Evolutionary conservation across 2,113 vertebrate genomes (phyloP), one percentile per base, ranked within the genome.

Genomic region (Corydoras sp.): DNA sequence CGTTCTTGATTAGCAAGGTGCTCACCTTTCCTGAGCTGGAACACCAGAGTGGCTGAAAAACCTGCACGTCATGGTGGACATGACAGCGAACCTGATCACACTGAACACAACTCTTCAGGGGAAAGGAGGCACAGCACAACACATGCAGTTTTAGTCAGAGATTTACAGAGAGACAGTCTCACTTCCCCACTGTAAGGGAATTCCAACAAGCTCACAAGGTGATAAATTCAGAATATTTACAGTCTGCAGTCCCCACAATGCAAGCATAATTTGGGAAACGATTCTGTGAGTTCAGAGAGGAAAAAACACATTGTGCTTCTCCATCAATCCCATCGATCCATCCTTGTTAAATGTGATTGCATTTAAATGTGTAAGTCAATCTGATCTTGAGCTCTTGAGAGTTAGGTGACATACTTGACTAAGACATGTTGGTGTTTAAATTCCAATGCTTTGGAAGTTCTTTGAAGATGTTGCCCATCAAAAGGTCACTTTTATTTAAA

Each of bases 341-440:
- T 71, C 69, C 65, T 60, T 72, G 53, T 12, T 72, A 32, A 76
- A 49, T 58, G 56, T 58, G 56, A n/a, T 63, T 24, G 55, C 63
- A 58, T 72, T 74, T 58, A 14, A 70, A 65, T 66, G 65, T 32
- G 51, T 79, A 6, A 50, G 49, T 50, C 49, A 50, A 50, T 10
- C 49, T 50, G 49, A 50, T 50, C 49, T 50, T 5, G 49, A 50
- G 49, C 49, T 50, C n/a, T n/a, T n/a, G n/a, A n/a, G n/a, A n/a
- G n/a, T n/a, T n/a, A 10, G 49, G 6, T 50, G 49, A 61, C 62
- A 78, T 60, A 63, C 48, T 65, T 0, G 30, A 72, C 74, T 77
- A 78, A 77, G 76, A 84, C 15, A 58, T 78, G 71, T 75, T 76
- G 79, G 76, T 79, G 68, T 80, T 76, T 62, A 80, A 75, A 71